A percentile compares a stretch with the other conserved stretches of the same genome.
Evolutionary conservation across 2,113 vertebrate genomes (phyloP).

Genomic region (Oncorhynchus masou): DNA sequence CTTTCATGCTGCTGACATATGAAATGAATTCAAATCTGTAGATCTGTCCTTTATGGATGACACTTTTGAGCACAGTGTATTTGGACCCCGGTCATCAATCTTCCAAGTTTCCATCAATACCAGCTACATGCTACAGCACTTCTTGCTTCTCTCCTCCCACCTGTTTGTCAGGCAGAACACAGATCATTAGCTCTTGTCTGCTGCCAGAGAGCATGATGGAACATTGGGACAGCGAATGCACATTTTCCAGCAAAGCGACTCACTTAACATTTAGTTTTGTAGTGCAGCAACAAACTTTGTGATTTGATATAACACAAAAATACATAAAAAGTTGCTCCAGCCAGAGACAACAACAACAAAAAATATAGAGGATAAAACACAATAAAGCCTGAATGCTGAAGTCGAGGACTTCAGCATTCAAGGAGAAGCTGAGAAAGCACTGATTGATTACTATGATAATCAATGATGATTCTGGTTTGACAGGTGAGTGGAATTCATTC

Average conservation of each 20-base stretch:
- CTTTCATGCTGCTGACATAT: not conserved
- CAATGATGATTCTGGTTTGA: too few species aligned
- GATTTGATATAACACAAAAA: too few species aligned
- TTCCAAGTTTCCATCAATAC: not conserved
- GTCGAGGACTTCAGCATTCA: too few species aligned
- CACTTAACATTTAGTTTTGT: too few species aligned
- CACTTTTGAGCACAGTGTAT: not conserved
- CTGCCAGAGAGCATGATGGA: slow-evolving; percentile 7
- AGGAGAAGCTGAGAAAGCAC: not conserved
- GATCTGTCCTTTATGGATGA: not conserved
- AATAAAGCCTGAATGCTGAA: too few species aligned
- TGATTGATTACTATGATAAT: not conserved
- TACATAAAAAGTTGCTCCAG: slow-evolving; percentile 8
- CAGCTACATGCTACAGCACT: not conserved
- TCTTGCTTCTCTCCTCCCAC: not conserved
- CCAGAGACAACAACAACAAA: too few species aligned
- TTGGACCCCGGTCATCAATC: not conserved
- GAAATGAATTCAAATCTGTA: not conserved
- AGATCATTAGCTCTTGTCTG: slow-evolving; percentile 41
- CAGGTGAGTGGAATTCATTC: too few species aligned
- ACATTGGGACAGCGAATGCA: not conserved
- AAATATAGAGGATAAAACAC: too few species aligned
- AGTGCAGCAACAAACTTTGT: not conserved
- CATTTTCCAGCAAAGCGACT: not conserved
- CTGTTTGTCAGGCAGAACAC: not conserved